Evolutionary conservation across 2,113 vertebrate species (phyloP), one percentile per base, ranked within the genome.

Genomic region (Neodontobutis hainanensis): DNA sequence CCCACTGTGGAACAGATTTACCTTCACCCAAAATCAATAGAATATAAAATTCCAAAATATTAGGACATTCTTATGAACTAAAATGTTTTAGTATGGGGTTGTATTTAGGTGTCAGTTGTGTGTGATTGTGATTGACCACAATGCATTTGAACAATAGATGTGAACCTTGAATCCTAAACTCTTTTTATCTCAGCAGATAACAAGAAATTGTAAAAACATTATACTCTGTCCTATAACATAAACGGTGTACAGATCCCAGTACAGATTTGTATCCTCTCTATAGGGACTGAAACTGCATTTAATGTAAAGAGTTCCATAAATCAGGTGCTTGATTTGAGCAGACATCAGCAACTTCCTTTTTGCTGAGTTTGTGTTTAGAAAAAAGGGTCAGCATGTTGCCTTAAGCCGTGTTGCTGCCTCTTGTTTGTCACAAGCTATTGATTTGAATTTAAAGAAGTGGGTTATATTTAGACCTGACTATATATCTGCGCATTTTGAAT

Each of bases 361-460:
- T 84, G 79, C 79, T 82, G 81, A 79, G 73, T 53, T 42, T 40
- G 50, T 45, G 49, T 69, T 80, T 67, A 51, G 63, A 42, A 71
- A 71, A 55, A 74, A 14, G 42, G 19, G 19, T 2, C 3, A 27
- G 19, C 19, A 55, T 34, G 8, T 14, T 15, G 12, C 34, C 52
- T 55, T 14, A 12, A 3, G 14, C 6, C 32, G 5, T 9, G 14
- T 8, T 38, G 34, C 38, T 55, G 14, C 32, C 52, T 8, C 52
- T 34, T 55, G 35, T 35, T 9, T 12, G 4, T 36, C 34, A 38
- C 8, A 38, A 3, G 12, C 34, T 32, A 53, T 6, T 11, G 1
- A 8, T 38, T 14, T 38, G 34, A 38, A 55, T 55, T 36, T 15
- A 35, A n/a, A 35, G 9, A 7, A 15, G 11, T 2, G 11, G 14